These are phyloP conservation scores for Siniperca obscura DNA, from an alignment of 2,797 vertebrate genomes.

Conservation along the genomic window DNA sequence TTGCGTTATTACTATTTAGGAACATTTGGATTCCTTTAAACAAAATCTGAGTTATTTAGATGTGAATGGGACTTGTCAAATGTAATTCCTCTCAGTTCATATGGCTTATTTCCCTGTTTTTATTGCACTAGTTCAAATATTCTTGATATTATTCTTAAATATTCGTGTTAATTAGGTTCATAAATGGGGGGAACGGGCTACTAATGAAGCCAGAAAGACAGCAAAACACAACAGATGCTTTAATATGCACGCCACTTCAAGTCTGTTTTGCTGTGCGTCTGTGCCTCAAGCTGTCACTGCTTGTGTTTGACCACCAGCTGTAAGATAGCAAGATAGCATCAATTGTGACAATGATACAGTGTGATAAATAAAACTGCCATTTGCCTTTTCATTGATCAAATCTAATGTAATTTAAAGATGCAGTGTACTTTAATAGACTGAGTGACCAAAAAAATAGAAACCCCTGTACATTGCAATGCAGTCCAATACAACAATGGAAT, in stretches of 20 bases:
- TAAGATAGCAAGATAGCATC: constrained; percentile 21
- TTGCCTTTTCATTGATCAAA: constrained; percentile 2
- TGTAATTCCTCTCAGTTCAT: not conserved
- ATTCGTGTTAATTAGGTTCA: constrained; percentile 5
- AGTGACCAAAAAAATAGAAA: not conserved
- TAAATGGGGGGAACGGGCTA: not conserved
- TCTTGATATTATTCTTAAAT: not conserved
- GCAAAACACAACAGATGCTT: constrained; percentile 61
- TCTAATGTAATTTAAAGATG: not conserved
- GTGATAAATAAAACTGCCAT: constrained; percentile 24
- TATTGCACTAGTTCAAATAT: constrained; percentile 18
- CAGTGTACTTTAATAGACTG: not conserved
- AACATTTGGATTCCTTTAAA: not conserved
- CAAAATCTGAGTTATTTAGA: not conserved
- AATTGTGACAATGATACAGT: constrained; percentile 18
- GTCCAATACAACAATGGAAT: not conserved
- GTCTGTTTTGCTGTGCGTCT: constrained; percentile 54
- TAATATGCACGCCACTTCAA: constrained; percentile 41
- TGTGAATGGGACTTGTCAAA: not conserved
- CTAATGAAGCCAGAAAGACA: constrained; percentile 18
- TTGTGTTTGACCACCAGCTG: constrained; percentile 46
- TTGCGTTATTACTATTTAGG: not conserved
- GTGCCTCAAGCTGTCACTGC: constrained; percentile 68
- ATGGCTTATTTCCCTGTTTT: constrained; percentile 10
- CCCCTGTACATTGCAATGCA: not conserved